A percentile compares a stretch with the other conserved stretches of the same genome.
These are phyloP conservation scores for Astropecten irregularis DNA, from an alignment of 53 echinoderm and acorn worm genomes.

Conservation along the genomic window DNA sequence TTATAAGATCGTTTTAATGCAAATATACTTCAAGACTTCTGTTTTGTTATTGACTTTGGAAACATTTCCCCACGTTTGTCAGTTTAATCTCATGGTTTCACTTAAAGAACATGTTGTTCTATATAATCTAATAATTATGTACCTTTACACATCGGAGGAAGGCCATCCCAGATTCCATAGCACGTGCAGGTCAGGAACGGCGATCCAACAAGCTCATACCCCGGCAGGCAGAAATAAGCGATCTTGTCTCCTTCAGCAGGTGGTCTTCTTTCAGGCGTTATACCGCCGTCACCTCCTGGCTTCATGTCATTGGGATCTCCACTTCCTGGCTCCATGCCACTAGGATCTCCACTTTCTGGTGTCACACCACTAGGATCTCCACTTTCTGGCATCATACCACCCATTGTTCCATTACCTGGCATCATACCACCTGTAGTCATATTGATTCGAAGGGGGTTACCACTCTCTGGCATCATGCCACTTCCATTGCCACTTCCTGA, in stretches of 20 bases:
- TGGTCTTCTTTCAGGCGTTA: not conserved
- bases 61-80: no score
- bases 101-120: no score
- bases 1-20: no score
- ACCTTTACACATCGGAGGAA: conserved; percentile 34
- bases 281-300: conserved; percentile 13
- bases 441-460: not conserved
- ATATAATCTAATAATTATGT: no score
- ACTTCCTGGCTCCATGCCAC: conserved; percentile 17
- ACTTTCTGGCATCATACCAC: conserved; percentile 4
- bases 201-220: conserved; percentile 20
- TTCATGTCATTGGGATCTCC: not conserved
- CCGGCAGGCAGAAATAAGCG: conserved; percentile 22
- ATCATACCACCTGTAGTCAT: not conserved
- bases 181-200: conserved; percentile 16
- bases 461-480: not conserved
- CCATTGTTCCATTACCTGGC: not conserved
- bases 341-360: conserved; percentile 12
- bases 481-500: not conserved
- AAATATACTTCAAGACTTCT: no score
- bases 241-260: conserved; percentile 22
- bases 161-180: conserved; percentile 18
- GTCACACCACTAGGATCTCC: not conserved
- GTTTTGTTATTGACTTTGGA: no score
- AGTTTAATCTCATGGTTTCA: no score